Base-by-base conservation (phyloP, 1,140 invertebrate genomes). In the Atopsyche davidsoni region DNA sequence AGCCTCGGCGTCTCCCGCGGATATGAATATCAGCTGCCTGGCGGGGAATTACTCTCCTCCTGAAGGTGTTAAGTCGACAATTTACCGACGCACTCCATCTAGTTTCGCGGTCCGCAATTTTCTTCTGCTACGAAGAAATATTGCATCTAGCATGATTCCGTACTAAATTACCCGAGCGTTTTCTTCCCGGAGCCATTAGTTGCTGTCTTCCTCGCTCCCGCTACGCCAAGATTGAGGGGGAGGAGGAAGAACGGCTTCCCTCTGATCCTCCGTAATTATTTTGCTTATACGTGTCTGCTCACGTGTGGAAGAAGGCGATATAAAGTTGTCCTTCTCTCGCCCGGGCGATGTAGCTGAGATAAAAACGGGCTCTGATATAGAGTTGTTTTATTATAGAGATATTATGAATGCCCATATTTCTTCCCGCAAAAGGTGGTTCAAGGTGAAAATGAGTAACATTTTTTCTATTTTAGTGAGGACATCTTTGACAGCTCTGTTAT, bases 381-480 rank as follows among this genome's bases (percentile, higher is more conserved):
- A 51, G 40, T 44, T 38, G 49, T 35, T 40, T 51, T 51, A 42
- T 44, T 51, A 51, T 51, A 51, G 49, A 51, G 49, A 44, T 51
- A 51, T 51, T 51, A 51, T 51, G 49, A 38, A 51, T 32, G 49
- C 28, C 41, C 34, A 23, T 45, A 44, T 41, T 35, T 40, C 14
- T 43, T 32, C 28, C 34, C 16, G 4, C 19, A 11, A 31, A 42
- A 24, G 49, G 42, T 43, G 49, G 49, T 49, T 49, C 46, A 49
- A 16, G 18, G 21, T 4, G 34, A 36, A 9, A 10, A n/a, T n/a
- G n/a, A n/a, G n/a, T n/a, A n/a, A n/a, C n/a, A n/a, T n/a, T n/a
- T n/a, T n/a, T n/a, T n/a, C n/a, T n/a, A n/a, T n/a, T n/a, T n/a
- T n/a, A n/a, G n/a, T n/a, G n/a, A n/a, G n/a, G n/a, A n/a, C n/a